Evolutionary conservation across 2,888 invertebrate species (phyloP).

Genomic region (Caenorhabditis macrosperma): DNA sequence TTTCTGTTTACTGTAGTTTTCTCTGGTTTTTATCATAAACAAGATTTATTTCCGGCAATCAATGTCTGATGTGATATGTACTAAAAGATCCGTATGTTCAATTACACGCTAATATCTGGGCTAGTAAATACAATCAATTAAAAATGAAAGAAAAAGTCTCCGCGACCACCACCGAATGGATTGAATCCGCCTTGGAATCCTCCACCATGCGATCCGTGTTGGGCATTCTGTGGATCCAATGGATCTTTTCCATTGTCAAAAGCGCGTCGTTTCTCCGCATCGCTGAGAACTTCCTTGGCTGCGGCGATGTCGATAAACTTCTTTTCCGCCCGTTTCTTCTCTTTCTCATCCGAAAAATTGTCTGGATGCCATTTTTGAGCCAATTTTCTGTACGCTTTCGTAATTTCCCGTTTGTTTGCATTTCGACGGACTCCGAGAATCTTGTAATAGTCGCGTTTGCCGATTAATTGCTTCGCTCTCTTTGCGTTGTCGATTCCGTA

Average conservation of each 20-base stretch:
- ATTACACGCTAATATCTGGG: constrained; percentile 6
- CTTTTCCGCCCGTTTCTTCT: constrained; percentile 88
- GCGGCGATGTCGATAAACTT: constrained; percentile 98
- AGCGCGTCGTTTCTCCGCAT: constrained; percentile 91
- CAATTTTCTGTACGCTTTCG: constrained; percentile 94
- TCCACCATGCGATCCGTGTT: constrained; percentile 76
- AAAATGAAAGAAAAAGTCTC: constrained; percentile 42
- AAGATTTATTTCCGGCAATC: constrained; percentile 14
- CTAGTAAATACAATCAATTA: constrained; percentile 1
- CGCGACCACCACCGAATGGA: constrained; percentile 29
- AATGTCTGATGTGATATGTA: neutral
- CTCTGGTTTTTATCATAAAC: constrained; percentile 9
- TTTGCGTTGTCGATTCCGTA: constrained; percentile 92
- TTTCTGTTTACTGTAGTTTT: constrained; percentile 22
- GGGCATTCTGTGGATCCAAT: constrained; percentile 89
- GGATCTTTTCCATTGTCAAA: constrained; percentile 97
- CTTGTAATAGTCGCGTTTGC: constrained; percentile 96
- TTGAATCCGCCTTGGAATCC: constrained; percentile 40
- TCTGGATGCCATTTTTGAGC: constrained; percentile 99
- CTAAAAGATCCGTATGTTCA: constrained; percentile 15
- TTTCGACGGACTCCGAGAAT: constrained; percentile 90
- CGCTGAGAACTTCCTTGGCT: constrained; percentile 93
- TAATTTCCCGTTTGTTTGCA: constrained; percentile 93
- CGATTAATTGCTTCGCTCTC: constrained; percentile 92
- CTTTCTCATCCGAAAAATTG: constrained; percentile 89